Evolutionary conservation across 1,140 invertebrate species (phyloP), one percentile per base, ranked within the genome.

Genomic region (Drosophila ambigua): DNA sequence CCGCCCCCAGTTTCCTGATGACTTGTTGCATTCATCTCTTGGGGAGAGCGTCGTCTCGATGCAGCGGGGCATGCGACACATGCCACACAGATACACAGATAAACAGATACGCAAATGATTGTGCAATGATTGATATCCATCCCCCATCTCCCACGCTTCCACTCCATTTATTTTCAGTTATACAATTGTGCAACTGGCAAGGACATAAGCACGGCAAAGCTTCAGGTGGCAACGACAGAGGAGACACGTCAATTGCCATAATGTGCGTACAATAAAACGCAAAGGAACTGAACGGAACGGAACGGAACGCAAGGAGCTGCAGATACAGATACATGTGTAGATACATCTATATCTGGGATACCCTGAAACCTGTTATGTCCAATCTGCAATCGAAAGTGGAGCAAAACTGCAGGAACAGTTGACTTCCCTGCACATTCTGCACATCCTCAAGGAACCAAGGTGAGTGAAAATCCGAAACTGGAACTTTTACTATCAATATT

Each of bases 101-200:
- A 39, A 4, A 60, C 23, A 39, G 45, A 24, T 41, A 52, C 49
- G 35, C 35, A 39, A 13, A 39, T 39, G 35, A 39, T 67, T 67
- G 20, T 67, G 48, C 62, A 67, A 66, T 53, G 26, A 44, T 45
- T 67, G 66, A 66, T 46, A 46, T 16, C n/a, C 11, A 13, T 39
- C 35, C 35, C 35, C 2, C 35, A 39, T 11, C 35, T 72, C 48
- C 26, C 48, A 20, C 15, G 65, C n/a, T 13, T 49, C 24, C 41
- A 51, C 39, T 39, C 49, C 15, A 23, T 75, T 52, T 55, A 11
- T 16, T 87, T 87, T 4, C 81, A 84, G 81, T 77, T 80, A 65
- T 48, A 69, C 75, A 69, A 74, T 39, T 39, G 44, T 35, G 35
- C 46, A 48, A 23, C 50, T 20, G 7, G 46, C 23, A 39, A 9